Evolutionary conservation across 2,888 invertebrate genomes (phyloP).

Genomic region (Eupithecia inturbata): DNA sequence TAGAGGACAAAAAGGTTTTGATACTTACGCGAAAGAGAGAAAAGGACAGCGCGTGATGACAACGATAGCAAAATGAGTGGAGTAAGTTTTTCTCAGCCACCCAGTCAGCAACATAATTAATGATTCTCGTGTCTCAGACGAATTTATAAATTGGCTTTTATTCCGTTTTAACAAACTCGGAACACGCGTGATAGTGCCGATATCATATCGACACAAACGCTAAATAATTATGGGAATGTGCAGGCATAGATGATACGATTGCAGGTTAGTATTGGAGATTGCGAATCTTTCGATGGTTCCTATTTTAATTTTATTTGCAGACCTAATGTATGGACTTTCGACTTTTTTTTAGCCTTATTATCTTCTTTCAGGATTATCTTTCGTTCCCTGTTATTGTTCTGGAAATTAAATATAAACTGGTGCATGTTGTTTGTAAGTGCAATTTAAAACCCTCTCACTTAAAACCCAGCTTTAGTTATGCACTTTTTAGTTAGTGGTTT

Average conservation of each 20-base stretch:
- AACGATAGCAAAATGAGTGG: slow-evolving; percentile 82
- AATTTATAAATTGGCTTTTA: slow-evolving; percentile 82
- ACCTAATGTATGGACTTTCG: background rate
- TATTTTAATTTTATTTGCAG: slow-evolving; percentile 6
- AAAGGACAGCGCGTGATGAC: slow-evolving; percentile 73
- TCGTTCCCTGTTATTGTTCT: background rate
- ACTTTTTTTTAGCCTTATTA: background rate
- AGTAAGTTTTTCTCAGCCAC: slow-evolving; percentile 84
- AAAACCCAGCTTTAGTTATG: background rate
- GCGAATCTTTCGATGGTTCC: slow-evolving; percentile 5
- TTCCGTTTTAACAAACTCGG: slow-evolving; percentile 75
- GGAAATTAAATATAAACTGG: background rate
- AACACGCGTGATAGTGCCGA: slow-evolving; percentile 72
- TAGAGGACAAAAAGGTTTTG: slow-evolving; percentile 22
- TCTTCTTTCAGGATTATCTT: background rate
- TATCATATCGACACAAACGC: slow-evolving; percentile 61
- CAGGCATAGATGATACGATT: slow-evolving; percentile 32
- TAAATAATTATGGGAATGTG: slow-evolving; percentile 57
- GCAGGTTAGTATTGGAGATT: slow-evolving; percentile 35
- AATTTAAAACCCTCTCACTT: background rate
- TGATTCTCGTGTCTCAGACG: slow-evolving; percentile 81
- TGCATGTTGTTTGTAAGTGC: background rate
- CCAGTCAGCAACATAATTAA: slow-evolving; percentile 85
- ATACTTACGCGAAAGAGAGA: slow-evolving; percentile 58
- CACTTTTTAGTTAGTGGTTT: background rate